Evolutionary conservation across 1,140 invertebrate species (phyloP).

Genomic region (Coenobita brevimanus): DNA sequence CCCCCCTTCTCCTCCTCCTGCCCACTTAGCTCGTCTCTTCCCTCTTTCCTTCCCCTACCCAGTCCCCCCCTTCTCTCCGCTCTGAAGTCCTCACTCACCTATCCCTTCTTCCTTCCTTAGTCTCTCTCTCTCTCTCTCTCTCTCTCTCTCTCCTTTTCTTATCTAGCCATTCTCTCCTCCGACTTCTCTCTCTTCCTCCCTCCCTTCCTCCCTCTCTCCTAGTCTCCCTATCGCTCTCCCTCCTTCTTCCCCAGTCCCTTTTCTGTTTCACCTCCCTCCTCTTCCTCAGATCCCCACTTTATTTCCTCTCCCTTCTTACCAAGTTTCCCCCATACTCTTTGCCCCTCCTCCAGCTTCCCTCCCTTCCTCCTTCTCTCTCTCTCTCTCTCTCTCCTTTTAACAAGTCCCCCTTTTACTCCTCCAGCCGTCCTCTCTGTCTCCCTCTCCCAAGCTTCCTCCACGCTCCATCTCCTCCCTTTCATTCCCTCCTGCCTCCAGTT

Average conservation of each 20-base stretch:
- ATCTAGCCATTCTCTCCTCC: neutral
- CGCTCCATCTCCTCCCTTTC: neutral
- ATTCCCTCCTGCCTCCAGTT: neutral
- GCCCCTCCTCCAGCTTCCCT: neutral
- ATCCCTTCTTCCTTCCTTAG: too few relatives aligned
- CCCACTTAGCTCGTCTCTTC: too few relatives aligned
- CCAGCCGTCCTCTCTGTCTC: neutral
- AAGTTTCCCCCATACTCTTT: neutral
- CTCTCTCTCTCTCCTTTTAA: too few relatives aligned
- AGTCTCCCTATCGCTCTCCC: neutral
- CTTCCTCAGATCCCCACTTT: neutral
- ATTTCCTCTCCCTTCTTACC: neutral
- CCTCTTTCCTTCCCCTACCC: too few relatives aligned
- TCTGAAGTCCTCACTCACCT: too few relatives aligned
- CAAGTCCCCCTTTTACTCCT: neutral
- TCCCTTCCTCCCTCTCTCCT: neutral
- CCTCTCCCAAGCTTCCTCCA: neutral
- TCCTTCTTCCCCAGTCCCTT: too few relatives aligned
- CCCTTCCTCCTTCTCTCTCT: neutral
- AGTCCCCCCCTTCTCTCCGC: too few relatives aligned
- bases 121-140: neutral
- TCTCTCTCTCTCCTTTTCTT: neutral
- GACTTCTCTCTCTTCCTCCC: neutral
- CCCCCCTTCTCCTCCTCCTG: too few relatives aligned
- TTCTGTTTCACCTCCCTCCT: neutral